phyloP scores from a whole-genome alignment of 2,888 invertebrate genomes.

The Anoplius nigerrimus region DNA sequence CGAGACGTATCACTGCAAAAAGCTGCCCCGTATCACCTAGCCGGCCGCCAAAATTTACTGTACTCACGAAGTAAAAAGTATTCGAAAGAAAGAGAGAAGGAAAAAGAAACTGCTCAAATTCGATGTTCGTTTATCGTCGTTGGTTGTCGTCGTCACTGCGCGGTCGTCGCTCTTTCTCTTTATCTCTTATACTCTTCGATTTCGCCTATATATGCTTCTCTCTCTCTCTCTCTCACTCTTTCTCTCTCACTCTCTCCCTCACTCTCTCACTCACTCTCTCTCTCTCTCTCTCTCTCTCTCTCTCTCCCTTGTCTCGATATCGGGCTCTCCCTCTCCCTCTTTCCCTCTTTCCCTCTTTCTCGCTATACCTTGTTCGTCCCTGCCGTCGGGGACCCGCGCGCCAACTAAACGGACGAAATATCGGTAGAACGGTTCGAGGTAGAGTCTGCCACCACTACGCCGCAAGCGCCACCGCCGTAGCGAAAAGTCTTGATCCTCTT shows the following conservation, averaged over 20 bases:
- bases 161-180: conserved; percentile 38
- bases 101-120: conserved; percentile 32
- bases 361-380: conserved; percentile 67
- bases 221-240: conserved; percentile 9
- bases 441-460: conserved; percentile 43
- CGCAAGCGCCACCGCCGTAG: conserved; percentile 4
- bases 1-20: no score
- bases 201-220: conserved; percentile 7
- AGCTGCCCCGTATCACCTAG: not conserved
- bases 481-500: not conserved
- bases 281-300: conserved; percentile 37
- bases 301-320: no score
- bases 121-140: conserved; percentile 31
- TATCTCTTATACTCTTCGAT: not conserved
- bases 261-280: conserved; percentile 36
- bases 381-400: conserved; percentile 75
- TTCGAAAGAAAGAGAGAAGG: not conserved
- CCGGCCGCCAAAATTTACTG: not conserved
- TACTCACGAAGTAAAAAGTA: conserved; percentile 1
- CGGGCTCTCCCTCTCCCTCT: conserved; percentile 24
- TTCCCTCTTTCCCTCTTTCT: conserved; percentile 46
- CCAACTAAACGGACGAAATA: conserved; percentile 73
- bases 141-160: conserved; percentile 22
- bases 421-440: conserved; percentile 50
- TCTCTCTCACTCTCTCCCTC: conserved; percentile 29